Conservation (phyloP, 2,797 vertebrate genomes). For the Garrulus glandarius region DNA sequence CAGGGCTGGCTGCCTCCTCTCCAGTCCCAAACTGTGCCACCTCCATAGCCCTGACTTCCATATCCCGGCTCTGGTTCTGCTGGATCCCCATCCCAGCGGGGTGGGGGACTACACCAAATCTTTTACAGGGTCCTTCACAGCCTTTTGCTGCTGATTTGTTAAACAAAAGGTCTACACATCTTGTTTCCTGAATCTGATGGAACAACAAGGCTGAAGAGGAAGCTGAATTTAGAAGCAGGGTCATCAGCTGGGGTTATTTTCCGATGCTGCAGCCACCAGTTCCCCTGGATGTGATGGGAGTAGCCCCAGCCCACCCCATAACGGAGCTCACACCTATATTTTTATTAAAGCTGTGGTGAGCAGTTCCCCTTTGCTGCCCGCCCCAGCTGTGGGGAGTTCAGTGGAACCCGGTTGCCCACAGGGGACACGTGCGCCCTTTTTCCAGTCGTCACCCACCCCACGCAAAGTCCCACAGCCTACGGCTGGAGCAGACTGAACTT, state of each 20-base stretch:
- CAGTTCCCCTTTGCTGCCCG: background rate
- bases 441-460: background rate
- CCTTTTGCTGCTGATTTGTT: constrained; percentile 37
- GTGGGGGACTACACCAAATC: too few relatives aligned
- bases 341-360: background rate
- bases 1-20: background rate
- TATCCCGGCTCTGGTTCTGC: background rate
- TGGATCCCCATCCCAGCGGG: background rate
- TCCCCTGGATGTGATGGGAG: background rate
- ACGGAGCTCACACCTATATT: background rate
- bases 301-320: background rate
- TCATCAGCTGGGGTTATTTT: background rate
- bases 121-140: background rate
- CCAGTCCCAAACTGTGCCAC: background rate
- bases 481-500: background rate
- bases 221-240: background rate
- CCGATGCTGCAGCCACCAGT: background rate
- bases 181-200: constrained; percentile 22
- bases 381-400: background rate
- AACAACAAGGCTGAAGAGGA: constrained; percentile 23
- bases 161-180: constrained; percentile 10
- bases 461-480: background rate
- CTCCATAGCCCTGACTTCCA: background rate
- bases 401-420: background rate
- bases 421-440: background rate